phyloP scores from a whole-genome alignment of 2,113 vertebrate species.

The Pangasianodon gigas region DNA sequence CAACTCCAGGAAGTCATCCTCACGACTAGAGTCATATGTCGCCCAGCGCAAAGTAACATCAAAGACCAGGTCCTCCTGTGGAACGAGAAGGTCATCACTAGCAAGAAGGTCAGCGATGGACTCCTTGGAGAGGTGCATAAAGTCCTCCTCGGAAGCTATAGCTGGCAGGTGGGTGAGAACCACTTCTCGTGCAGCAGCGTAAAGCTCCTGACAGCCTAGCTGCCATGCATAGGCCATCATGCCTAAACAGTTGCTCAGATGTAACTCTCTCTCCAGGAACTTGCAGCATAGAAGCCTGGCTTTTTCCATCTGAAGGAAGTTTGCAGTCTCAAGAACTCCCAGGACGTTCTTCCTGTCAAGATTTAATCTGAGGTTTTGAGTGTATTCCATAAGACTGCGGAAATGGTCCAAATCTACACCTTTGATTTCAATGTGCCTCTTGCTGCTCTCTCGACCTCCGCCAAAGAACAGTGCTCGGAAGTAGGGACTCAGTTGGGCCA shows the following conservation, averaged over 20 bases:
- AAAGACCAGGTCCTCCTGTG: constrained; percentile 78
- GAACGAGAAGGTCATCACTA: constrained; percentile 77
- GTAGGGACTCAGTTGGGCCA: constrained; percentile 79
- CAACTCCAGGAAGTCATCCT: constrained; percentile 80
- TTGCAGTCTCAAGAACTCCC: constrained; percentile 80
- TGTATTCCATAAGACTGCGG: constrained; percentile 74
- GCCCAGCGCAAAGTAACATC: constrained; percentile 81
- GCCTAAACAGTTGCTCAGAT: constrained; percentile 83
- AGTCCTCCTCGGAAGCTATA: constrained; percentile 74
- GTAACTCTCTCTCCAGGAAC: constrained; percentile 83
- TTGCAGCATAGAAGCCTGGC: constrained; percentile 80
- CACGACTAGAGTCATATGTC: constrained; percentile 71
- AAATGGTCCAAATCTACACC: constrained; percentile 74
- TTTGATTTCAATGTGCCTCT: constrained; percentile 73
- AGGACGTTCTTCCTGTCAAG: constrained; percentile 76
- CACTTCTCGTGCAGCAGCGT: constrained; percentile 72
- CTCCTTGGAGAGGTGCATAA: constrained; percentile 77
- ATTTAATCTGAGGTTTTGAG: constrained; percentile 64
- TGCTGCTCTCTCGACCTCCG: constrained; percentile 73
- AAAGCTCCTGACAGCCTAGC: constrained; percentile 73
- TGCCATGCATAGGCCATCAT: constrained; percentile 81
- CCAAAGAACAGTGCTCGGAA: constrained; percentile 87
- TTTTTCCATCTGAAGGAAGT: constrained; percentile 80
- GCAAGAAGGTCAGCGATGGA: constrained; percentile 73
- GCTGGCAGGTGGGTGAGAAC: constrained; percentile 81